Conservation (phyloP, 2,888 invertebrate species). For the Cabera pusaria region DNA sequence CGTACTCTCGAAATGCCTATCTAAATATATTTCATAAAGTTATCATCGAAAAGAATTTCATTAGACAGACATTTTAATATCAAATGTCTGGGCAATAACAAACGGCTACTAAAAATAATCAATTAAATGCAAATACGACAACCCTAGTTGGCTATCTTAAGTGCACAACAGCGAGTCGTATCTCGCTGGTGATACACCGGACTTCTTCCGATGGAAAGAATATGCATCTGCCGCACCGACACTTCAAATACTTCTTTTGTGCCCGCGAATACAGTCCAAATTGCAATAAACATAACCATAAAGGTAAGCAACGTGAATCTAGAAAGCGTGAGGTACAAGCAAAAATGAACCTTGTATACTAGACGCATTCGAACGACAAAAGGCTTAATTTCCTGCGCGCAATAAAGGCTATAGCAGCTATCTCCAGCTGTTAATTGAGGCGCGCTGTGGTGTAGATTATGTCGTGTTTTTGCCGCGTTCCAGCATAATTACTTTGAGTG, state of each 20-base stretch:
- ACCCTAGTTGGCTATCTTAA: conserved; percentile 55
- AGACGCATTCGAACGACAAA: conserved; percentile 43
- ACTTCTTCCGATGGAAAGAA: conserved; percentile 47
- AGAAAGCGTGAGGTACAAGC: conserved; percentile 37
- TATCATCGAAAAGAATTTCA: too few relatives aligned
- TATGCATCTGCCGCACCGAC: conserved; percentile 34
- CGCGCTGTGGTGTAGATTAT: conserved; percentile 49
- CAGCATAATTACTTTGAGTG: conserved; percentile 54
- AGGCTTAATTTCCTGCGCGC: conserved; percentile 61
- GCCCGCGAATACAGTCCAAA: conserved; percentile 38
- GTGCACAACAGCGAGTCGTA: conserved; percentile 57
- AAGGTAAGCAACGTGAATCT: conserved; percentile 39
- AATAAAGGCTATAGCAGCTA: conserved; percentile 40
- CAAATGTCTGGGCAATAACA: too few relatives aligned
- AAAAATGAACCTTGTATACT: conserved; percentile 50
- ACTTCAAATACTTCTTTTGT: conserved; percentile 40
- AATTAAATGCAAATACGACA: conserved; percentile 37
- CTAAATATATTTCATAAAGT: too few relatives aligned
- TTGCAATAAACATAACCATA: conserved; percentile 35
- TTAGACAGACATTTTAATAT: too few relatives aligned
- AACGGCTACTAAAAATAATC: conserved; percentile 11
- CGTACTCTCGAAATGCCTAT: too few relatives aligned
- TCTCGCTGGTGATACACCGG: conserved; percentile 56
- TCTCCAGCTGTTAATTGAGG: conserved; percentile 57
- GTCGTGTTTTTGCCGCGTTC: conserved; percentile 53